A percentile compares a stretch with the other conserved stretches of the same genome.
Conservation (phyloP, 2,797 vertebrate species). For the Smutsia temminckii region DNA sequence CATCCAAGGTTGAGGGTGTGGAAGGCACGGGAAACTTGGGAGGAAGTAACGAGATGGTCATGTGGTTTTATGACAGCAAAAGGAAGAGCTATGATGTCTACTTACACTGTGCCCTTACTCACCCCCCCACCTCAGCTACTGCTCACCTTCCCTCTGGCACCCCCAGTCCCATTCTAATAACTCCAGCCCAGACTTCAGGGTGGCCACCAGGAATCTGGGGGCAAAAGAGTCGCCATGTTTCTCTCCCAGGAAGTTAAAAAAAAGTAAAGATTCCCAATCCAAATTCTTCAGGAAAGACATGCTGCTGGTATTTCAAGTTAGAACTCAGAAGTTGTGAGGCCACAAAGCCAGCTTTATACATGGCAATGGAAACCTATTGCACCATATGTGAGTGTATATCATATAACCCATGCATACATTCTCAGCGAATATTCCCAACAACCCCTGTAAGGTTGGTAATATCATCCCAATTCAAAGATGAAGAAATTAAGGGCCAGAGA, state of each 20-base stretch:
- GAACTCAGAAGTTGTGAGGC: slow-evolving; percentile 8
- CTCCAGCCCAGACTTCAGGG: not conserved
- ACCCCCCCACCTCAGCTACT: not conserved
- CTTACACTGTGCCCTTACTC: not conserved
- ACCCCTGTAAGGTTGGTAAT: not conserved
- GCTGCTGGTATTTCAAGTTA: not conserved
- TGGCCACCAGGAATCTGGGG: not conserved
- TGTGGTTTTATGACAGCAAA: not conserved
- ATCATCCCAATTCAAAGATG: slow-evolving; percentile 25
- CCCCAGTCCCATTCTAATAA: not conserved
- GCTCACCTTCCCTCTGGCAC: not conserved
- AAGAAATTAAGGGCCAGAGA: slow-evolving; percentile 18
- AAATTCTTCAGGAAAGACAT: not conserved
- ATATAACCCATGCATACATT: not conserved
- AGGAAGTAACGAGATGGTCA: not conserved
- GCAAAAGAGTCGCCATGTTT: not conserved
- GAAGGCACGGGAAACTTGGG: not conserved
- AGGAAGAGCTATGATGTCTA: not conserved
- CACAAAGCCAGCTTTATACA: not conserved
- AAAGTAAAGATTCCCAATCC: slow-evolving; percentile 13
- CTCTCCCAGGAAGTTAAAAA: not conserved
- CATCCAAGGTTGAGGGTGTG: not conserved
- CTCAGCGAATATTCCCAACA: not conserved
- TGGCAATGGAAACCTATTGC: not conserved
- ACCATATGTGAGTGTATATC: not conserved